phyloP scores from a whole-genome alignment of 2,888 invertebrate genomes.

The Gortyna flavago region DNA sequence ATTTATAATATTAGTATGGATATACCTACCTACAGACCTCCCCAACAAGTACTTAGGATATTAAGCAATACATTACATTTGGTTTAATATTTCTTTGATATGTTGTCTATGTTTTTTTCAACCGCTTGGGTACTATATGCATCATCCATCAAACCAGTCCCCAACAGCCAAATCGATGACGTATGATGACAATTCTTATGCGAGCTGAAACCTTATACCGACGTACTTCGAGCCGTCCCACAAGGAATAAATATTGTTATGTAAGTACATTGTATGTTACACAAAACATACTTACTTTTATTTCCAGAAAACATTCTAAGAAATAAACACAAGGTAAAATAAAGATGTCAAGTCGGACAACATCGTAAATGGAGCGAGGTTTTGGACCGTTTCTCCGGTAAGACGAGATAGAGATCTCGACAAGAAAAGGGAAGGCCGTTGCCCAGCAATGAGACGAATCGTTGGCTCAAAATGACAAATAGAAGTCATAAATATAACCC shows the following conservation, averaged over 20 bases:
- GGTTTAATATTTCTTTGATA: not conserved
- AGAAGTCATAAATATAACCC: conserved; percentile 64
- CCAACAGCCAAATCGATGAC: not conserved
- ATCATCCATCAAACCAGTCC: not conserved
- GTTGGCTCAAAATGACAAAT: conserved; percentile 67
- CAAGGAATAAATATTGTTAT: not conserved
- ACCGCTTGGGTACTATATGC: not conserved
- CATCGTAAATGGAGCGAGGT: conserved; percentile 49
- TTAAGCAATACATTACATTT: not conserved
- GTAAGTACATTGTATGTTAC: not conserved
- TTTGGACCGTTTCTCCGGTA: conserved; percentile 49
- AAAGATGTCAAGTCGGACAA: conserved; percentile 50
- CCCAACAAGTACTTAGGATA: not conserved
- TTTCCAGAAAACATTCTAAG: conserved; percentile 21
- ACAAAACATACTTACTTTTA: conserved; percentile 8
- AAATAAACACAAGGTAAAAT: conserved; percentile 52
- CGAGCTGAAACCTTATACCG: too few relatives aligned
- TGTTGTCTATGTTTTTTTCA: not conserved
- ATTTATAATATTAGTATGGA: too few relatives aligned
- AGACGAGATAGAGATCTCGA: conserved; percentile 64
- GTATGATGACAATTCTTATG: not conserved
- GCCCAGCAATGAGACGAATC: conserved; percentile 61
- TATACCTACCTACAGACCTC: not conserved
- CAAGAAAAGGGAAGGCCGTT: conserved; percentile 57
- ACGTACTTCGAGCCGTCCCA: not conserved